Conservation (phyloP, 53 echinoderm and acorn worm genomes). For the Echinometra lucunter region DNA sequence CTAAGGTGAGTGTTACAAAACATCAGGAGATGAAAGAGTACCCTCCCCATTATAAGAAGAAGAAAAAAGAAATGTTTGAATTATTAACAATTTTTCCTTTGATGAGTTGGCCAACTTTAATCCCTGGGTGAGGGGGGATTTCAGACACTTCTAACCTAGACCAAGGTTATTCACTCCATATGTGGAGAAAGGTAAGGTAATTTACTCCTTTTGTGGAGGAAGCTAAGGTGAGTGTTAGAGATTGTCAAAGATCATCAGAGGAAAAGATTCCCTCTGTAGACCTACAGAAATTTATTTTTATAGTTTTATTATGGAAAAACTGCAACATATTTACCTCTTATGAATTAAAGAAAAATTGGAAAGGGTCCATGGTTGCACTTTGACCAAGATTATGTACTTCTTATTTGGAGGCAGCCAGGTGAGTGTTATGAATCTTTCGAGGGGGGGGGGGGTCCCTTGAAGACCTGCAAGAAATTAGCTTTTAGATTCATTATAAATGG, state of each 20-base stretch:
- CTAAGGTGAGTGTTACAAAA: no score
- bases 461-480: no score
- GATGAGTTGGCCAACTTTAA: constrained; percentile 89
- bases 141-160: constrained; percentile 76
- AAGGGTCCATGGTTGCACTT: not conserved
- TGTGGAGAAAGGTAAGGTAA: not conserved
- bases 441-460: no score
- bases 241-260: not conserved
- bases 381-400: not conserved
- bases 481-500: no score
- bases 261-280: no score
- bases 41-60: no score
- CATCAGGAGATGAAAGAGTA: no score
- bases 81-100: no score
- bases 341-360: no score
- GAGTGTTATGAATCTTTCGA: not conserved
- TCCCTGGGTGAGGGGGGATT: constrained; percentile 90
- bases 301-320: not conserved
- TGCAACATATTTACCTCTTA: no score
- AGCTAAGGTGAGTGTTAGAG: constrained; percentile 83
- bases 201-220: constrained; percentile 88
- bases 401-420: constrained; percentile 74
- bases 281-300: not conserved
- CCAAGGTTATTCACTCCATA: constrained; percentile 85
- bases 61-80: no score